Evolutionary conservation across 2,113 vertebrate species (phyloP), one percentile per base, ranked within the genome.

Genomic region (Aegotheles bennettii): DNA sequence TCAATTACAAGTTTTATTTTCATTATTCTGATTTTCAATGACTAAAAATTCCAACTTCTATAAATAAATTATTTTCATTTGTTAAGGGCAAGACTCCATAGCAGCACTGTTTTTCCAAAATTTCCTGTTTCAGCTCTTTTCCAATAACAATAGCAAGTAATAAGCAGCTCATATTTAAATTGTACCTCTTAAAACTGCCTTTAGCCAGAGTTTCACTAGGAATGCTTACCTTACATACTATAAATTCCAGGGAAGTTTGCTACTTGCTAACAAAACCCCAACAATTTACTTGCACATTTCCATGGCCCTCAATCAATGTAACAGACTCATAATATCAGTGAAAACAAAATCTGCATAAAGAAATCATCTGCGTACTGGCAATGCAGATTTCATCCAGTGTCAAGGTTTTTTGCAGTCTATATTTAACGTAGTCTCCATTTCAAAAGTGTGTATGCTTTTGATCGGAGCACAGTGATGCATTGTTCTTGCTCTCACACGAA

Each of bases 211-310:
- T 68, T 83, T 95, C 8, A 4, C 50, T 91, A 90, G 76, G 82
- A 95, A 87, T 94, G 73, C 77, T 95, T 75, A 84, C 90, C 45
- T 87, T 90, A 74, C 40, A 53, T 92, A 50, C 63, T 85, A 8
- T 57, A 70, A 88, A 97, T 97, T 97, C 80, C 83, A 95, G 61
- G 42, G 64, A 93, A 81, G 59, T 70, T 94, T 94, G 33, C 56
- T 91, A 59, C 85, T 87, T 84, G 53, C 42, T 85, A 89, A 68
- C 50, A 83, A 94, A 89, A 84, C 0, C 11, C 13, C 28, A 77
- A 2, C 26, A 53, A 70, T 60, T 83, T 73, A 38, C 10, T 25
- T 69, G 47, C 35, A 36, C n/a, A 35, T 71, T 60, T 88, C 50
- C 20, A 11, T 25, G 42, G 17, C n/a, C 38, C 26, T 83, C 13